Evolutionary conservation across 2,888 invertebrate species (phyloP).

Genomic region (Caenorhabditis becei): DNA sequence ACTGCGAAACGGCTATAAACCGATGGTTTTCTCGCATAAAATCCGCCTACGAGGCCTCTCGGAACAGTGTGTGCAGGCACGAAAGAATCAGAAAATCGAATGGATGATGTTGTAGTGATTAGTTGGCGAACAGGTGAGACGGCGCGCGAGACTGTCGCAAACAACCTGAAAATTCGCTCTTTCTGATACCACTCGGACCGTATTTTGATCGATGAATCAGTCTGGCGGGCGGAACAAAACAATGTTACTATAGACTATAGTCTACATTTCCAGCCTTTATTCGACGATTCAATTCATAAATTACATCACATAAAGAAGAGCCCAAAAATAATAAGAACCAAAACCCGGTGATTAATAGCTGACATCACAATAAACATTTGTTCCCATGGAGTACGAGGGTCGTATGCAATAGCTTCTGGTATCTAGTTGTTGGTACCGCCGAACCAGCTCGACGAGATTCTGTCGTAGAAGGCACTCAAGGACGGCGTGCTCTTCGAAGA

Average conservation of each 20-base stretch:
- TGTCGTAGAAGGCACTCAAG: constrained; percentile 68
- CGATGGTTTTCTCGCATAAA: neutral
- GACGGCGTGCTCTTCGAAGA: constrained; percentile 60
- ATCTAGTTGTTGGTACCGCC: constrained; percentile 56
- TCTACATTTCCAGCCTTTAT: neutral
- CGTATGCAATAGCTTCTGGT: neutral
- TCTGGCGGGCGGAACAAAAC: neutral
- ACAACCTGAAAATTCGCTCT: constrained; percentile 51
- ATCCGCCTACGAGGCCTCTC: neutral
- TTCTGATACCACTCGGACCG: constrained; percentile 29
- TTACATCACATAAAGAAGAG: constrained; percentile 1
- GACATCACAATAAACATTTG: constrained; percentile 25
- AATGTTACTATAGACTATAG: neutral
- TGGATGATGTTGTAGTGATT: constrained; percentile 34
- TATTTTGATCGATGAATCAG: constrained; percentile 53
- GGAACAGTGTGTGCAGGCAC: neutral
- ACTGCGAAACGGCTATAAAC: neutral
- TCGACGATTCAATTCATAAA: constrained; percentile 1
- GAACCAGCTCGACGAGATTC: constrained; percentile 70
- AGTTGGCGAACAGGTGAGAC: constrained; percentile 44
- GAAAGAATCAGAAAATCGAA: constrained; percentile 33
- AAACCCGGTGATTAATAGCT: constrained; percentile 26
- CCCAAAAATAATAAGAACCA: neutral
- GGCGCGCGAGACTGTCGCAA: constrained; percentile 31
- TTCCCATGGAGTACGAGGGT: constrained; percentile 3